These are phyloP conservation scores for Microtus ochrogaster DNA, from an alignment of 2,113 vertebrate genomes.

Conservation along the genomic window DNA sequence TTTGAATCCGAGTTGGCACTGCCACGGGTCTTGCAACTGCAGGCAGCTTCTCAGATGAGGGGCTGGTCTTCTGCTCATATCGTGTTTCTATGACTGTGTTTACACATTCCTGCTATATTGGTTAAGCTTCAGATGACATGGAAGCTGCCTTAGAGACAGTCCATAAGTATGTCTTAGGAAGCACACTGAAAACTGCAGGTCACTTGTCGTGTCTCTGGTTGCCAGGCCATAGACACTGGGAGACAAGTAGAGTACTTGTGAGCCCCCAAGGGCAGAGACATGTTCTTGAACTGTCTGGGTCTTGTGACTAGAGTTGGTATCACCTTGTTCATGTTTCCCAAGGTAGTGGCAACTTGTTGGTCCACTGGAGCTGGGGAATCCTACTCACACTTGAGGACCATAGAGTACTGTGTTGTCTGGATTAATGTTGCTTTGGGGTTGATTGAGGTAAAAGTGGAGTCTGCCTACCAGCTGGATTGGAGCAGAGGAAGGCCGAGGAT, in stretches of 20 bases:
- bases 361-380: neutral
- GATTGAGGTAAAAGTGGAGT: constrained; percentile 89
- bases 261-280: too few species aligned
- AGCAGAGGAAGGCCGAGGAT: neutral
- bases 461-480: neutral
- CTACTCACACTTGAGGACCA: fast-evolving
- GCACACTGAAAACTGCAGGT: neutral
- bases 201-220: neutral
- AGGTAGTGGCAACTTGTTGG: too few species aligned
- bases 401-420: constrained; percentile 61
- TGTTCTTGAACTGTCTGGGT: neutral
- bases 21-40: neutral
- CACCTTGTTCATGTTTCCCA: fast-evolving
- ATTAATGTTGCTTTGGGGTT: constrained; percentile 91
- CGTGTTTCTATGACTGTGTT: neutral
- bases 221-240: too few species aligned
- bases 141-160: neutral
- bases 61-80: fast-evolving
- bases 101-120: neutral
- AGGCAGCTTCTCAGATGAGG: neutral
- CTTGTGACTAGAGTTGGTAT: neutral
- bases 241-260: fast-evolving
- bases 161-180: neutral
- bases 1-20: neutral
- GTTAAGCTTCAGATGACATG: neutral